Conservation (phyloP, 2,797 vertebrate species). For the Lagocephalus sceleratus region DNA sequence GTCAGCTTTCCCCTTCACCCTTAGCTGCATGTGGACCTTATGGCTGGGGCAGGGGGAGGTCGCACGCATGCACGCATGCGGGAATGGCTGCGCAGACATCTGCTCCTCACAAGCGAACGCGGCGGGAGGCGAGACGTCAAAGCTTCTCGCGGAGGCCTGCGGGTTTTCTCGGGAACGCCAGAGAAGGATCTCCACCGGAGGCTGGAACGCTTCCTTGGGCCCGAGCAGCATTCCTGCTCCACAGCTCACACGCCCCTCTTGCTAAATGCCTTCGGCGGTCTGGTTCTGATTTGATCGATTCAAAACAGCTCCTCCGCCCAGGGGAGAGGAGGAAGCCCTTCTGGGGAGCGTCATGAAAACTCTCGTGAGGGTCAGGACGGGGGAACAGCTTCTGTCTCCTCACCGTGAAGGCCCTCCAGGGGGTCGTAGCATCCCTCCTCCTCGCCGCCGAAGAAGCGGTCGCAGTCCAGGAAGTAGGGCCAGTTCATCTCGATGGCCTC, state of each 20-base stretch:
- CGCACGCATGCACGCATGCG: slow-evolving; percentile 17
- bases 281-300: slow-evolving; percentile 6
- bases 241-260: too few species aligned
- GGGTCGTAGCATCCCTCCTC: slow-evolving; percentile 90
- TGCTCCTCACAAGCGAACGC: not conserved
- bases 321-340: not conserved
- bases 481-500: slow-evolving; percentile 91
- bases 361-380: too few species aligned
- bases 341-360: too few species aligned
- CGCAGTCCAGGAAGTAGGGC: slow-evolving; percentile 95
- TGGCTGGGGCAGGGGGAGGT: not conserved
- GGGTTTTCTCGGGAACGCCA: too few species aligned
- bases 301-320: not conserved
- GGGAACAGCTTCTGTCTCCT: slow-evolving; percentile 1
- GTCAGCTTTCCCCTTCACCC: too few species aligned
- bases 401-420: slow-evolving; percentile 83
- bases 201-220: too few species aligned
- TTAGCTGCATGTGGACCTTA: not conserved
- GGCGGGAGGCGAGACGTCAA: too few species aligned
- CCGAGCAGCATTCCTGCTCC: too few species aligned
- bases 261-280: slow-evolving; percentile 1
- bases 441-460: slow-evolving; percentile 82
- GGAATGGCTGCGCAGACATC: slow-evolving; percentile 33
- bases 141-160: too few species aligned
- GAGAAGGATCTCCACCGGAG: too few species aligned